phyloP scores from a whole-genome alignment of 1,140 invertebrate species.

The Physella acuta region DNA sequence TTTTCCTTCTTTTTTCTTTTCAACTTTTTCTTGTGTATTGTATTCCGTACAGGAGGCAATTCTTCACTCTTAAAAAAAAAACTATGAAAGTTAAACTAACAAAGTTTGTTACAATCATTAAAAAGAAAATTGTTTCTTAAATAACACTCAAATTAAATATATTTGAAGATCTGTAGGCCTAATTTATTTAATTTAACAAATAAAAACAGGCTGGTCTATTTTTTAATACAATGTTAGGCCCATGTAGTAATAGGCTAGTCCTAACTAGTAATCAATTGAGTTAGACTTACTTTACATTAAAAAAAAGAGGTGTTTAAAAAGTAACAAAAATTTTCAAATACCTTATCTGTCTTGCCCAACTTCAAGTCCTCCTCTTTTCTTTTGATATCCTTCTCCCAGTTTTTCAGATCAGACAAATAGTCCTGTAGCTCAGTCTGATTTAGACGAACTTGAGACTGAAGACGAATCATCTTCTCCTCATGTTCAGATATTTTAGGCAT shows the following conservation, averaged over 20 bases:
- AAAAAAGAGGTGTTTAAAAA: not conserved
- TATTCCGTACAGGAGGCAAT: constrained; percentile 64
- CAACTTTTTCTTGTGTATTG: constrained; percentile 49
- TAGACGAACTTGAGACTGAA: constrained; percentile 54
- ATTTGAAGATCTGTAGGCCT: not conserved
- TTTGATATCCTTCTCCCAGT: constrained; percentile 84
- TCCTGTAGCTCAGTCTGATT: constrained; percentile 74
- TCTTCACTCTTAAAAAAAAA: constrained; percentile 38
- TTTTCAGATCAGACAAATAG: constrained; percentile 75
- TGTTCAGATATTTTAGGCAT: constrained; percentile 37
- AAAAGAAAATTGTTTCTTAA: not conserved
- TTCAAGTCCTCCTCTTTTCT: constrained; percentile 71
- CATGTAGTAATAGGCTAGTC: not conserved
- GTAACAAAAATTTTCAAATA: constrained; percentile 20
- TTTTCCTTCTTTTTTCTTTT: constrained; percentile 52
- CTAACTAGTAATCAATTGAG: not conserved
- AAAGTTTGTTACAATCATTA: not conserved
- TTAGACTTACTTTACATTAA: not conserved
- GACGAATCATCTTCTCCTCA: constrained; percentile 50
- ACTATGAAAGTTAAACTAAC: not conserved
- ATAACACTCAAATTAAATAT: not conserved
- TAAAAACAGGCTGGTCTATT: not conserved
- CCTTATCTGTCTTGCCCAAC: constrained; percentile 33
- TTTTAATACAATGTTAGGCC: not conserved
- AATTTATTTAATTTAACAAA: not conserved